A percentile compares a stretch with the other conserved stretches of the same genome.
phyloP scores from a whole-genome alignment of 2,113 vertebrate species.

The Aphyosemion australe region DNA sequence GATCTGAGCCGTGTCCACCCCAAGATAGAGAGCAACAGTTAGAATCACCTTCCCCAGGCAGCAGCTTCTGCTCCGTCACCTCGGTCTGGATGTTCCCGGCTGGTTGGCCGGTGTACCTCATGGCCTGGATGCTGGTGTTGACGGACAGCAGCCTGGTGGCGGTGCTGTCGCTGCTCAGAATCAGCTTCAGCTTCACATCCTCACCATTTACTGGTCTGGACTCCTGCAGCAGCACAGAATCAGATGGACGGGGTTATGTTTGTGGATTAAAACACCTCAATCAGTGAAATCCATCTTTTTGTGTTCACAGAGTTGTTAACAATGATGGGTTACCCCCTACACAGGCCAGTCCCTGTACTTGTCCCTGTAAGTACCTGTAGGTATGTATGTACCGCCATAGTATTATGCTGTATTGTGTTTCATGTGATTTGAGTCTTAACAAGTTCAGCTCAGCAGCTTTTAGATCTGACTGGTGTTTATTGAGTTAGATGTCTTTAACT shows the following conservation, averaged over 20 bases:
- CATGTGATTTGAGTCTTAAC: no score
- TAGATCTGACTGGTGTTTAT: neutral
- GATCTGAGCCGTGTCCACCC: neutral
- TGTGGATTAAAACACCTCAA: neutral
- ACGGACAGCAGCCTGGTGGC: conserved; percentile 24
- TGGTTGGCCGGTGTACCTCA: conserved; percentile 46
- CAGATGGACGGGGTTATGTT: neutral
- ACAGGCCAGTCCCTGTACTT: no score
- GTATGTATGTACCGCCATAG: no score
- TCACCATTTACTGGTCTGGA: conserved; percentile 25
- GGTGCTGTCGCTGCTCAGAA: conserved; percentile 20
- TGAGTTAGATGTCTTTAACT: neutral
- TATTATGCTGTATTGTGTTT: no score
- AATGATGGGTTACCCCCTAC: no score
- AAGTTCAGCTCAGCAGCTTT: no score
- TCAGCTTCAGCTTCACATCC: conserved; percentile 55
- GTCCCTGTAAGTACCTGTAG: no score
- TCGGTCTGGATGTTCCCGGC: conserved; percentile 19
- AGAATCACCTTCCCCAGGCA: conserved; percentile 48
- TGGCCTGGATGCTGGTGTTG: conserved; percentile 45
- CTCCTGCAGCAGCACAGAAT: conserved; percentile 20
- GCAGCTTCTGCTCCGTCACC: conserved; percentile 22
- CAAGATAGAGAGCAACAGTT: neutral
- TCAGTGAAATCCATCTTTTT: neutral
- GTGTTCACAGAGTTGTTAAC: no score